Percentiles rank a stretch among this genome's conserved stretches.
Conservation (phyloP, 2,797 vertebrate genomes). For the Eutrigla gurnardus region DNA sequence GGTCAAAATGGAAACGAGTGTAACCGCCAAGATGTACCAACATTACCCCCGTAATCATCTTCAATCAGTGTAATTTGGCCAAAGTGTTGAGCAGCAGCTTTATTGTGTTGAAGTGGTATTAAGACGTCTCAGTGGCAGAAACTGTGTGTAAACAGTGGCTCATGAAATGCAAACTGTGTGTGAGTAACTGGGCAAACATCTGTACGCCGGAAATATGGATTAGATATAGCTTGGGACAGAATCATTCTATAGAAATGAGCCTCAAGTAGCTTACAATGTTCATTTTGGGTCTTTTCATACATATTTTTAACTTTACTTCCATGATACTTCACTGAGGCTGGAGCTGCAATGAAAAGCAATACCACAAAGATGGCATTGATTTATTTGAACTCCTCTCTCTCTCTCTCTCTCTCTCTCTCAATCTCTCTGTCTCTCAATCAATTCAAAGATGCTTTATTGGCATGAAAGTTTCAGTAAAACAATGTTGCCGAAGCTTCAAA, state of each 20-base stretch:
- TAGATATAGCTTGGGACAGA: neutral
- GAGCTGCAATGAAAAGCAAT: neutral
- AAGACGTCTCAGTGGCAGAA: neutral
- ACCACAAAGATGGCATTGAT: constrained; percentile 3
- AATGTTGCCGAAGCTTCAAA: no score
- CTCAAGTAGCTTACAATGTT: neutral
- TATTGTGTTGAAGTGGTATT: neutral
- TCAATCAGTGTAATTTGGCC: neutral
- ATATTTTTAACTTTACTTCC: no score
- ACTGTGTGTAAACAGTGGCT: neutral
- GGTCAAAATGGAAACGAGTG: constrained; percentile 7
- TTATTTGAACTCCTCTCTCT: constrained; percentile 3
- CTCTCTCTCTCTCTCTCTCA: no score
- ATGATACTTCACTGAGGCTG: neutral
- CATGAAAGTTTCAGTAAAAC: no score
- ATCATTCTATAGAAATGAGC: neutral
- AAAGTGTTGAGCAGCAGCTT: neutral
- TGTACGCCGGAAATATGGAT: neutral
- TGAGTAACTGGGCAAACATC: neutral
- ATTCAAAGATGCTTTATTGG: no score
- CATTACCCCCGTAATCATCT: neutral
- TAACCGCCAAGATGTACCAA: neutral
- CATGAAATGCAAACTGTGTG: neutral
- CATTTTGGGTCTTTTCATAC: neutral
- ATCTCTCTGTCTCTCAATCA: no score